Evolutionary conservation across 2,113 vertebrate genomes (phyloP).

Genomic region (Mus musculus): GRCm39 chr13:15105001-15105500

Average conservation of each 20-base stretch:
- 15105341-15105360: background rate
- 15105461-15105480: background rate
- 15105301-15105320: background rate
- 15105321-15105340: background rate
- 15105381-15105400: background rate
- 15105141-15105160: slow-evolving; percentile 74
- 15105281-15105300: slow-evolving; percentile 18
- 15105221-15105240: slow-evolving; percentile 27
- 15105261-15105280: background rate
- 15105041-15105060: slow-evolving; percentile 9
- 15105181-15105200: slow-evolving; percentile 69
- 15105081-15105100: slow-evolving; percentile 70
- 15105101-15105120: slow-evolving; percentile 78
- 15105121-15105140: slow-evolving; percentile 75
- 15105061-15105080: slow-evolving; percentile 41
- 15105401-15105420: background rate
- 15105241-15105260: background rate
- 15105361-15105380: background rate
- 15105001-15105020: slow-evolving; percentile 16
- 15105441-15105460: background rate
- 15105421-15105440: background rate
- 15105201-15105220: slow-evolving; percentile 16
- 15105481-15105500: background rate
- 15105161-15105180: slow-evolving; percentile 53
- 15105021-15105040: slow-evolving; percentile 47